Percentiles rank a stretch among this genome's conserved stretches.
phyloP scores from a whole-genome alignment of 23 tunicate species.

The Halocynthia aurantium region DNA sequence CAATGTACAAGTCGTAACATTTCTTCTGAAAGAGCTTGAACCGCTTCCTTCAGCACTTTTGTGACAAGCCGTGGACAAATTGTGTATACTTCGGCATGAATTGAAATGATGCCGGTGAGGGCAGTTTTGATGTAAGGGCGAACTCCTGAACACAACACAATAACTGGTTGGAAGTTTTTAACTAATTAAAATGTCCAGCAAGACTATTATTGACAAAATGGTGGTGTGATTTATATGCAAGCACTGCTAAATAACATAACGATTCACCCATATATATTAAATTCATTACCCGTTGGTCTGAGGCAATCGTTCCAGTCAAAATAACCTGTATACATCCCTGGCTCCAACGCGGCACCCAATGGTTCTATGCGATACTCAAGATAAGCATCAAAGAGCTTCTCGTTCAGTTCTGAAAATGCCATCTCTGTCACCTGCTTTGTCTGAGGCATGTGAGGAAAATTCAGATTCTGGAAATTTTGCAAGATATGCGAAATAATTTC shows the following conservation, averaged over 20 bases:
- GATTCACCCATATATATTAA: not conserved
- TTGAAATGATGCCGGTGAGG: slow-evolving; percentile 63
- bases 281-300: slow-evolving; percentile 48
- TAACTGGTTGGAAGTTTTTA: not conserved
- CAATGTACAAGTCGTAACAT: slow-evolving; percentile 69
- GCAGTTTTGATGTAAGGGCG: slow-evolving; percentile 87
- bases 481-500: slow-evolving; percentile 16
- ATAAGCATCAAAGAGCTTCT: slow-evolving; percentile 65
- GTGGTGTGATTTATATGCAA: too few relatives aligned
- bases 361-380: slow-evolving; percentile 84
- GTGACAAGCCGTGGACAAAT: slow-evolving; percentile 53
- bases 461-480: slow-evolving; percentile 27
- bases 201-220: too few relatives aligned
- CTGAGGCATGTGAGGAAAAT: slow-evolving; percentile 53
- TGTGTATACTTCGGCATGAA: slow-evolving; percentile 90
- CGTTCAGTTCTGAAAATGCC: slow-evolving; percentile 50
- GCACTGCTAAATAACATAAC: too few relatives aligned
- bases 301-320: slow-evolving; percentile 81
- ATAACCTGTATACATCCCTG: slow-evolving; percentile 84
- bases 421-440: slow-evolving; percentile 30
- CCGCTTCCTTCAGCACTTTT: slow-evolving; percentile 40
- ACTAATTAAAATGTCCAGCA: not conserved
- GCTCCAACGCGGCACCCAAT: slow-evolving; percentile 54
- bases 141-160: slow-evolving; percentile 33
- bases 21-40: slow-evolving; percentile 58